These are phyloP conservation scores for Heterocephalus glaber DNA, from an alignment of 2,113 vertebrate genomes.

Conservation along the genomic window DNA sequence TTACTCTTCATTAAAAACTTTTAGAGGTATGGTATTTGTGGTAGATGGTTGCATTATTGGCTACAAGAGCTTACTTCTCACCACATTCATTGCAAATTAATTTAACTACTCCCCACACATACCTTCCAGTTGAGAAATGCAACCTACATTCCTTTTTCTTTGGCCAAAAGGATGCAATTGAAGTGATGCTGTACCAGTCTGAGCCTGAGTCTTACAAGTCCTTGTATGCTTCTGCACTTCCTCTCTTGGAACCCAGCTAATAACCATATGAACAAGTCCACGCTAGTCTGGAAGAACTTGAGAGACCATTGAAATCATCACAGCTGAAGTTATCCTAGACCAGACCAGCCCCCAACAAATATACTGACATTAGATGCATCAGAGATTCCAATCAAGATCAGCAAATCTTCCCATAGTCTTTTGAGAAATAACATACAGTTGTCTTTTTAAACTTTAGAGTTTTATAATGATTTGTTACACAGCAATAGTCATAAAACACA, in stretches of 20 bases:
- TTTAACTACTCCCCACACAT: neutral
- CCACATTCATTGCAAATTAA: neutral
- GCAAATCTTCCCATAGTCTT: neutral
- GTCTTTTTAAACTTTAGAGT: neutral
- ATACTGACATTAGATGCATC: neutral
- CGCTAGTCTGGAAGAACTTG: neutral
- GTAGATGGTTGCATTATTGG: neutral
- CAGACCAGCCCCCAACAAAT: neutral
- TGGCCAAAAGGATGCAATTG: neutral
- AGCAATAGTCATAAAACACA: neutral
- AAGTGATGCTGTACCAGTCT: neutral
- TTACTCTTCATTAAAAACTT: neutral
- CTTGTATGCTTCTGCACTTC: neutral
- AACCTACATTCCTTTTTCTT: neutral
- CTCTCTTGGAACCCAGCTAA: neutral
- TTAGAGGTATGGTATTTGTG: neutral
- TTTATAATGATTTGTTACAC: neutral
- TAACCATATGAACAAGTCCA: neutral
- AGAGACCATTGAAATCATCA: neutral
- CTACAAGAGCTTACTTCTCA: neutral
- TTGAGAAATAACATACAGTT: neutral
- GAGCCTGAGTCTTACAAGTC: neutral
- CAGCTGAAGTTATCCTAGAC: neutral
- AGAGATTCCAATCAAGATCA: neutral
- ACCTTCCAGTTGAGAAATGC: neutral